These are phyloP conservation scores for Acridotheres tristis DNA, from an alignment of 2,797 vertebrate species.

Conservation along the genomic window DNA sequence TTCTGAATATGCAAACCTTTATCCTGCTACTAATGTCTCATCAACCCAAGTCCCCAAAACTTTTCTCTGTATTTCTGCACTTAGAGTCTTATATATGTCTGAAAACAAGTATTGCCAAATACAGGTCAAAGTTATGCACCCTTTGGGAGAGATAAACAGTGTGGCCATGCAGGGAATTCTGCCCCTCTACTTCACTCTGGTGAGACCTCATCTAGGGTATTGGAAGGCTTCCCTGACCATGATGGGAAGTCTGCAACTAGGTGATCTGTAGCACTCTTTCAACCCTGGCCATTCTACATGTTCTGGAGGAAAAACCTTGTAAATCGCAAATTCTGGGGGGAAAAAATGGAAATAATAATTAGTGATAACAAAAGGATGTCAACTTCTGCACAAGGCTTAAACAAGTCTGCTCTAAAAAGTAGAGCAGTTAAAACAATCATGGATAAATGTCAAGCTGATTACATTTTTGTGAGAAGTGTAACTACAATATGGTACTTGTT, in stretches of 20 bases:
- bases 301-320: neutral
- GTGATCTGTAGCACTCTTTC: neutral
- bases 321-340: neutral
- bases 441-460: neutral
- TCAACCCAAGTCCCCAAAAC: accelerated
- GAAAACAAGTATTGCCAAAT: neutral
- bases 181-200: neutral
- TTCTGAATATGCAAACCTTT: neutral
- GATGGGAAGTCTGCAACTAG: neutral
- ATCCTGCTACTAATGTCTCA: neutral
- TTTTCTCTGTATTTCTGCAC: neutral
- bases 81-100: neutral
- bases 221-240: neutral
- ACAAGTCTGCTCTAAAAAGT: neutral
- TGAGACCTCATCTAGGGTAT: neutral
- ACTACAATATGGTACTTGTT: neutral
- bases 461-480: neutral
- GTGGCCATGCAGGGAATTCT: neutral
- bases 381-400: neutral
- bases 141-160: neutral
- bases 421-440: neutral
- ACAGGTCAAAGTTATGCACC: neutral
- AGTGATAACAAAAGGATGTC: neutral
- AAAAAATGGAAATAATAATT: neutral
- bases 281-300: neutral